phyloP scores from a whole-genome alignment of 2,797 vertebrate species.

The Podarcis siculus region DNA sequence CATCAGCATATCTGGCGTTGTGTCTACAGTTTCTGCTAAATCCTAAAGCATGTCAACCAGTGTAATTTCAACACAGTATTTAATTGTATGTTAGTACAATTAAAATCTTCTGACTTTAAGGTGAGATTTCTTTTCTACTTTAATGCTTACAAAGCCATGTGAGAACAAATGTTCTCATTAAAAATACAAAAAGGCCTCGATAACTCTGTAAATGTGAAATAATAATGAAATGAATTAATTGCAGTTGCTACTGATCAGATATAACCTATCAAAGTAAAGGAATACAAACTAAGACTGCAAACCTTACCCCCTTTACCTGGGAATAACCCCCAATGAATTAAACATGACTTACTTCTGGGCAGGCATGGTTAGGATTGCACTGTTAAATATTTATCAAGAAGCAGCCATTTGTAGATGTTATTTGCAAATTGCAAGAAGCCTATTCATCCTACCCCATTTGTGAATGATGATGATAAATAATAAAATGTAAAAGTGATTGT shows the following conservation, averaged over 20 bases:
- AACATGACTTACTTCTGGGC: neutral
- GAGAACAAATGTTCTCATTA: slow-evolving; percentile 7
- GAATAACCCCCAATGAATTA: neutral
- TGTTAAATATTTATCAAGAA: slow-evolving; percentile 8
- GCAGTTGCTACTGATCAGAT: slow-evolving; percentile 1
- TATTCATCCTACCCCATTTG: neutral
- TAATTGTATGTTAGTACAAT: neutral
- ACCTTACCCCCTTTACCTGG: too few relatives aligned
- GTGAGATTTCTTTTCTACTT: neutral
- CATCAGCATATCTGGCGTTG: neutral
- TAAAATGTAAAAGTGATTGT: neutral
- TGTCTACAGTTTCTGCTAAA: neutral
- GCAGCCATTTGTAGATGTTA: neutral
- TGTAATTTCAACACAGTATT: neutral
- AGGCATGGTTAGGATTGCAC: too few relatives aligned
- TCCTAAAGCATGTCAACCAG: neutral
- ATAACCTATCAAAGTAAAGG: neutral
- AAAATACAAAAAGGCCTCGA: neutral
- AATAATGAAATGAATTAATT: neutral
- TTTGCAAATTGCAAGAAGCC: neutral
- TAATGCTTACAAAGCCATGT: neutral
- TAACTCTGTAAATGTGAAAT: neutral
- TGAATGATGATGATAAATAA: neutral
- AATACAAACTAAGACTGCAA: neutral
- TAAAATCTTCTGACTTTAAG: neutral